Evolutionary conservation across 92 coral and sea anemone genomes (phyloP).

Genomic region (Epizoanthus stellaris): DNA sequence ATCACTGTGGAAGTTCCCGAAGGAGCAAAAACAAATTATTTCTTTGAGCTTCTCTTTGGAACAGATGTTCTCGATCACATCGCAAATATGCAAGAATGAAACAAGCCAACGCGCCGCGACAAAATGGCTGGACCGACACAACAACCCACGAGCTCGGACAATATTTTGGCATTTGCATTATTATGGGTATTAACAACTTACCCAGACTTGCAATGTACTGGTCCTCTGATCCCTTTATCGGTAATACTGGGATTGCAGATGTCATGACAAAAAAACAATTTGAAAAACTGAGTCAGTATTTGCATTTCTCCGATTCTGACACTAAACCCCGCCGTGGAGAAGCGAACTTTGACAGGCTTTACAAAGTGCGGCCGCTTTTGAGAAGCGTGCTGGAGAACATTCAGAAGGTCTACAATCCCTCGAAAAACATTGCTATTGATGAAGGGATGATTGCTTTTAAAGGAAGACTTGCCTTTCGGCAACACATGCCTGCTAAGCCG

Average conservation of each 20-base stretch:
- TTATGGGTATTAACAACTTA: slow-evolving; percentile 59
- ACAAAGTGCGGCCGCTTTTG: slow-evolving; percentile 36
- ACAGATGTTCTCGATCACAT: slow-evolving; percentile 8
- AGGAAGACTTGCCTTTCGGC: slow-evolving; percentile 40
- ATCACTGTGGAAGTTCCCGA: slow-evolving; percentile 18
- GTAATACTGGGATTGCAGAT: slow-evolving; percentile 39
- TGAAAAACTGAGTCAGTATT: slow-evolving; percentile 49
- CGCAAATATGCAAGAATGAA: slow-evolving; percentile 27
- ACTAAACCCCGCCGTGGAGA: slow-evolving; percentile 41
- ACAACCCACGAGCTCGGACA: neutral
- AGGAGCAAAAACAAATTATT: neutral
- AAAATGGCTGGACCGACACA: slow-evolving; percentile 21
- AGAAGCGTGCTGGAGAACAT: slow-evolving; percentile 17
- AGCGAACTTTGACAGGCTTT: slow-evolving; percentile 28
- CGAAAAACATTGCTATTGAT: slow-evolving; percentile 47
- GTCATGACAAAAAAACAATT: slow-evolving; percentile 52
- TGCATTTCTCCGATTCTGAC: slow-evolving; percentile 41
- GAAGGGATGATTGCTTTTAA: slow-evolving; percentile 55
- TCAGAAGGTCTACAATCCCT: slow-evolving; percentile 32
- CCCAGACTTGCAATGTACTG: slow-evolving; percentile 56
- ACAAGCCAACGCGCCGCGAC: neutral
- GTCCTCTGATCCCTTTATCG: slow-evolving; percentile 52
- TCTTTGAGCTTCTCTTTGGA: slow-evolving; percentile 25
- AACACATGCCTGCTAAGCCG: slow-evolving; percentile 43
- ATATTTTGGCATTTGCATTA: neutral